A percentile compares a stretch with the other conserved stretches of the same genome.
Evolutionary conservation across 2,888 invertebrate genomes (phyloP).

Genomic region (Eristalinus sepulchralis): DNA sequence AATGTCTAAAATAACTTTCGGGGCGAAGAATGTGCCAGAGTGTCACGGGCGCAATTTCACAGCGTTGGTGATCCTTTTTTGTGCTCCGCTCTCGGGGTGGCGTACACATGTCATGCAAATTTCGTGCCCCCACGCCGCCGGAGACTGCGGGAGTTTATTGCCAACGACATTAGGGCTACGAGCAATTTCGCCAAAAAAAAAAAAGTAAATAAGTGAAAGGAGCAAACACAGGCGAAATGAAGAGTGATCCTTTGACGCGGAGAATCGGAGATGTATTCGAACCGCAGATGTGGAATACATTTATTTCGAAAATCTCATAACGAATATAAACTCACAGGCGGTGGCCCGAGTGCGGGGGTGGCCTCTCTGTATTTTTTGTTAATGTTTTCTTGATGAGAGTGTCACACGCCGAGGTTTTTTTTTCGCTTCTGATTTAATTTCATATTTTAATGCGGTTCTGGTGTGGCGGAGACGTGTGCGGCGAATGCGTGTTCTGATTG

Average conservation of each 20-base stretch:
- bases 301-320: conserved; percentile 49
- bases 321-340: conserved; percentile 8
- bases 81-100: too few relatives aligned
- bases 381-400: background rate
- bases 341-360: conserved; percentile 9
- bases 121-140: background rate
- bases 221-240: conserved; percentile 27
- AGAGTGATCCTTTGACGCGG: conserved; percentile 52
- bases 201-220: background rate
- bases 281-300: conserved; percentile 59
- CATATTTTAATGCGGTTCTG: background rate
- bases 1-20: conserved; percentile 27
- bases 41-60: conserved; percentile 2
- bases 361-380: conserved; percentile 1
- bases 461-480: background rate
- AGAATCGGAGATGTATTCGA: conserved; percentile 35
- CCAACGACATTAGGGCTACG: background rate
- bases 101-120: background rate
- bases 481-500: background rate
- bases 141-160: background rate
- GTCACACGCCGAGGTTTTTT: background rate
- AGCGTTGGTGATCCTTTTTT: background rate
- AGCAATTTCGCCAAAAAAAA: background rate
- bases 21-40: conserved; percentile 5
- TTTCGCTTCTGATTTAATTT: too few relatives aligned